A percentile compares a stretch with the other conserved stretches of the same genome.
Conservation (phyloP, 2,888 invertebrate species). For the Lordiphosa fenestrarum region DNA sequence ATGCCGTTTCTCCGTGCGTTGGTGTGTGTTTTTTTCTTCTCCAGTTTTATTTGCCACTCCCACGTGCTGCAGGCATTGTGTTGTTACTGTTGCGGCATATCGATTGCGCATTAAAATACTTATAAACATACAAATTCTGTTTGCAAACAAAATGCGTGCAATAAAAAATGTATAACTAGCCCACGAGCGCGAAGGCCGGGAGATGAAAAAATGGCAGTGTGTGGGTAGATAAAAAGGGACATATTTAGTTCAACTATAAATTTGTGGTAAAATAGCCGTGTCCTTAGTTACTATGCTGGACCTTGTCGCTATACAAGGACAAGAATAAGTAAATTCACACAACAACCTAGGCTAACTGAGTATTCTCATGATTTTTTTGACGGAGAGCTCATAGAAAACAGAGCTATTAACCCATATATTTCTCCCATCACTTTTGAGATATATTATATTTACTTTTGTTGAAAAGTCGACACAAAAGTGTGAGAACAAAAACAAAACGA, state of each 20-base stretch:
- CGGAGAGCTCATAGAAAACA: no score
- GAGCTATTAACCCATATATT: no score
- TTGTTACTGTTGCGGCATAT: slow-evolving; percentile 29
- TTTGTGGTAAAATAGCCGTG: no score
- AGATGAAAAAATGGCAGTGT: slow-evolving; percentile 1
- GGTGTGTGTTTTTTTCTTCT: slow-evolving; percentile 20
- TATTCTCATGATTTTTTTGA: no score
- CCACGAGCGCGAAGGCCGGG: slow-evolving; percentile 10
- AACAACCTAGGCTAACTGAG: no score
- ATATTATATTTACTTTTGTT: no score
- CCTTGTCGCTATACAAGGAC: no score
- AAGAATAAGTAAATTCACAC: no score
- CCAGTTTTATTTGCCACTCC: slow-evolving; percentile 45
- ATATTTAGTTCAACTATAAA: not conserved
- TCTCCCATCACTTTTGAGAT: no score
- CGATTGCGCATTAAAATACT: slow-evolving; percentile 55
- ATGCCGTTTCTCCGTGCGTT: slow-evolving; percentile 11
- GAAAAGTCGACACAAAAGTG: no score
- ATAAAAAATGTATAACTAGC: slow-evolving; percentile 44
- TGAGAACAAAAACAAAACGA: no score
- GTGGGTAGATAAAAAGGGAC: slow-evolving; percentile 6
- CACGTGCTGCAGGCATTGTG: slow-evolving; percentile 12
- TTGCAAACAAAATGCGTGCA: slow-evolving; percentile 37
- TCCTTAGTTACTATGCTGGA: no score
- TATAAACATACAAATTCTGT: slow-evolving; percentile 45